Conservation (phyloP, 2,113 vertebrate genomes). For the Cyphomyrus plagiostoma region DNA sequence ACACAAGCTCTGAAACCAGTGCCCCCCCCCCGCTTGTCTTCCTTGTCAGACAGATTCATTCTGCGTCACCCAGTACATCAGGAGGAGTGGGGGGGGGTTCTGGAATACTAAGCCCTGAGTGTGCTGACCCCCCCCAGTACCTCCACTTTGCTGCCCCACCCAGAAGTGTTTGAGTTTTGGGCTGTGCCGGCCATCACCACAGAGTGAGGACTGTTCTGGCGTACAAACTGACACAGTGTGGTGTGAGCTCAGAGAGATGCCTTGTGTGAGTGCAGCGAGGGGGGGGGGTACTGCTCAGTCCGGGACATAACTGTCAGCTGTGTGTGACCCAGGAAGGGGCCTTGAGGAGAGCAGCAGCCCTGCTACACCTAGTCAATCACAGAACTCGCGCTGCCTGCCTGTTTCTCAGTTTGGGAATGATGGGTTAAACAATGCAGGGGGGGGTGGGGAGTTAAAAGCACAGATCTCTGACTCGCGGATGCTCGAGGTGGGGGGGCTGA, state of each 20-base stretch:
- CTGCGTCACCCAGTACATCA: background rate
- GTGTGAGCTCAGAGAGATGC: background rate
- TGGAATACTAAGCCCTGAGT: background rate
- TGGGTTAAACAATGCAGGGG: background rate
- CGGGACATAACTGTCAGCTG: background rate
- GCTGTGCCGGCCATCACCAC: background rate
- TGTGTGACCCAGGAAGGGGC: background rate
- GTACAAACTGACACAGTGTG: conserved; percentile 10
- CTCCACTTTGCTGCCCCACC: background rate
- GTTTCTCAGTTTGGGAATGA: background rate
- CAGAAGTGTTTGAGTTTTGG: conserved; percentile 2
- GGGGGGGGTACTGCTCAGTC: background rate
- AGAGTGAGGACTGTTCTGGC: conserved; percentile 9
- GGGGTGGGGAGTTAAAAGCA: background rate
- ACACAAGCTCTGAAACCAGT: background rate
- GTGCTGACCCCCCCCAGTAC: background rate
- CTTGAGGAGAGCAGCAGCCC: background rate
- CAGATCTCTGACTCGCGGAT: background rate
- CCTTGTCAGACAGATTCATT: background rate
- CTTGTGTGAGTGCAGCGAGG: background rate
- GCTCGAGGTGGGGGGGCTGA: background rate
- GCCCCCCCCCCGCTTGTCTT: background rate
- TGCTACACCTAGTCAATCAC: background rate
- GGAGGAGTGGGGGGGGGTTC: background rate
- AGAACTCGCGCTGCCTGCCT: background rate